phyloP scores from a whole-genome alignment of 1,140 invertebrate genomes.

The Caenorhabditis elegans region DNA sequence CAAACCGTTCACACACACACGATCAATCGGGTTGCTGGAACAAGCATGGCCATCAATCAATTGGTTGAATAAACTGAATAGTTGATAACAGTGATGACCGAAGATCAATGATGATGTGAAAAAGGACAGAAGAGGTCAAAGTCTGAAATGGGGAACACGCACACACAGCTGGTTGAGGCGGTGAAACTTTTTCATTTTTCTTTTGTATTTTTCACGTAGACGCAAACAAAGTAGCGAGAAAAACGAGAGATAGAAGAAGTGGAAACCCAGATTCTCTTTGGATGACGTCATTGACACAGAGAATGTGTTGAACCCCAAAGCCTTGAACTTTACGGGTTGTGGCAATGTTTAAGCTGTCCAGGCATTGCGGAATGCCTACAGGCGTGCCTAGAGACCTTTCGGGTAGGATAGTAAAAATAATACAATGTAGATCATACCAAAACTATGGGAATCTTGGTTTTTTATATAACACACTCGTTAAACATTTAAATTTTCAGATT shows the following conservation, averaged over 20 bases:
- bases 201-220: background rate
- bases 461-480: too few relatives aligned
- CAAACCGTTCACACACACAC: background rate
- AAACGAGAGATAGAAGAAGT: background rate
- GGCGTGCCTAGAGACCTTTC: too few relatives aligned
- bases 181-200: background rate
- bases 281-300: slow-evolving; percentile 1
- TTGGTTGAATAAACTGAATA: background rate
- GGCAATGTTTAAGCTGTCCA: too few relatives aligned
- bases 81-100: background rate
- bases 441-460: too few relatives aligned
- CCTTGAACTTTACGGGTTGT: too few relatives aligned
- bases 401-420: too few relatives aligned
- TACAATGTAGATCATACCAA: too few relatives aligned
- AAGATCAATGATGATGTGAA: background rate
- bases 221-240: background rate
- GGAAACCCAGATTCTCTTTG: background rate
- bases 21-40: too few relatives aligned
- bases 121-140: slow-evolving; percentile 1
- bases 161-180: background rate
- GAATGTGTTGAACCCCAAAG: background rate
- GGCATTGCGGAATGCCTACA: too few relatives aligned
- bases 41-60: background rate
- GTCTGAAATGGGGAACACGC: background rate
- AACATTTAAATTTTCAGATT: too few relatives aligned